phyloP scores from a whole-genome alignment of 2,797 vertebrate genomes.

The Heterohyrax brucei region DNA sequence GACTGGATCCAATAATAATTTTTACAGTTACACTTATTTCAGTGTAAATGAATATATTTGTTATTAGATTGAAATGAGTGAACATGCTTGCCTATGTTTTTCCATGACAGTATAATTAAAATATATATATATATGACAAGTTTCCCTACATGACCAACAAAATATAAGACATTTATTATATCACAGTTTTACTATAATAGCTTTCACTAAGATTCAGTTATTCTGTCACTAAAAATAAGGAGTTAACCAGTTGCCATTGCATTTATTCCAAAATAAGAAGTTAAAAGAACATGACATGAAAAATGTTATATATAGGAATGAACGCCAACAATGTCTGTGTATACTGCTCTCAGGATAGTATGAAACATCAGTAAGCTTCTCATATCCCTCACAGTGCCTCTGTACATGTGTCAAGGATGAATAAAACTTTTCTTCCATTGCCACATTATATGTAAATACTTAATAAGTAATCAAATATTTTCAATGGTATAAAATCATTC shows the following conservation, averaged over 20 bases:
- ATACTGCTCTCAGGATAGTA: background rate
- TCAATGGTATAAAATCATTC: background rate
- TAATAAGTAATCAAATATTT: background rate
- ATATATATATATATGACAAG: background rate
- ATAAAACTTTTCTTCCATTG: background rate
- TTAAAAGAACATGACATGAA: conserved; percentile 31
- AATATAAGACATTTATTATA: background rate
- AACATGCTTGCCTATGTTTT: background rate
- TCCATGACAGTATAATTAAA: background rate
- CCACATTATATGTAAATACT: background rate
- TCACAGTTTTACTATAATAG: background rate
- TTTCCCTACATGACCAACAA: background rate
- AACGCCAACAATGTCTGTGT: background rate
- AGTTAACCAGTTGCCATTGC: no score
- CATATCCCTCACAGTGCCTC: background rate
- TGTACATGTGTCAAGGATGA: background rate
- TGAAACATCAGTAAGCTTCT: background rate
- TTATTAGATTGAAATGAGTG: background rate
- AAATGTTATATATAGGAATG: background rate
- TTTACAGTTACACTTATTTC: conserved; percentile 14
- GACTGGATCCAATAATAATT: background rate
- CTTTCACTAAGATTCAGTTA: background rate
- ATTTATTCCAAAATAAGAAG: no score
- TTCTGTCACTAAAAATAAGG: background rate
- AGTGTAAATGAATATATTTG: background rate